phyloP scores from a whole-genome alignment of 2,113 vertebrate species.

The Rhadina sibilatrix region DNA sequence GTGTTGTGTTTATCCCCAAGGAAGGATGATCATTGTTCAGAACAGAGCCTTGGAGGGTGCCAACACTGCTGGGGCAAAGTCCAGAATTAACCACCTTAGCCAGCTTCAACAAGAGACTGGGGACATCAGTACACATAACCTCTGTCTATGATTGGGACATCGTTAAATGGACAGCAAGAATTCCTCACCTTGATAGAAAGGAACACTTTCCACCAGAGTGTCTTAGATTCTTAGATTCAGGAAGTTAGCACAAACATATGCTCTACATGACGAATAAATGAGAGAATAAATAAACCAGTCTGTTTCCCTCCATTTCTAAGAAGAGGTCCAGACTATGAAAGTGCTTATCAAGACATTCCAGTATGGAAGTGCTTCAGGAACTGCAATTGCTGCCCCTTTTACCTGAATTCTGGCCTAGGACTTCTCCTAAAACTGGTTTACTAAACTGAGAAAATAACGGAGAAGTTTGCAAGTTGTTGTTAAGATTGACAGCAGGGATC shows the following conservation, averaged over 20 bases:
- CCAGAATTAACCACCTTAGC: neutral
- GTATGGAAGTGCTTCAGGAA: neutral
- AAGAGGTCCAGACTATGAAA: neutral
- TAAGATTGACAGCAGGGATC: neutral
- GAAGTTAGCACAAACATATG: neutral
- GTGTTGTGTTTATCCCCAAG: neutral
- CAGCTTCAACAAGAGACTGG: neutral
- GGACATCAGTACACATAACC: neutral
- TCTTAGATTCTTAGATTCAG: neutral
- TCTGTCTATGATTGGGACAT: neutral
- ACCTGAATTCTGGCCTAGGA: neutral
- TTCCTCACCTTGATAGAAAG: neutral
- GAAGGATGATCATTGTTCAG: neutral
- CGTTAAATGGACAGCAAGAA: neutral
- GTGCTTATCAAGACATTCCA: neutral
- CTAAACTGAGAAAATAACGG: neutral
- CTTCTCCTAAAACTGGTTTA: neutral
- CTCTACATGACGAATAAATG: neutral
- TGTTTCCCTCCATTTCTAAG: neutral
- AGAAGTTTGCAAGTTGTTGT: neutral
- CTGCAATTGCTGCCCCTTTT: neutral
- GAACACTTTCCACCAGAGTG: neutral
- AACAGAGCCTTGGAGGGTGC: neutral
- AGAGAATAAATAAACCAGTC: neutral
- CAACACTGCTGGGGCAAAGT: neutral